Conservation (phyloP, 2,888 invertebrate genomes). For the Sminthurinus aureus region DNA sequence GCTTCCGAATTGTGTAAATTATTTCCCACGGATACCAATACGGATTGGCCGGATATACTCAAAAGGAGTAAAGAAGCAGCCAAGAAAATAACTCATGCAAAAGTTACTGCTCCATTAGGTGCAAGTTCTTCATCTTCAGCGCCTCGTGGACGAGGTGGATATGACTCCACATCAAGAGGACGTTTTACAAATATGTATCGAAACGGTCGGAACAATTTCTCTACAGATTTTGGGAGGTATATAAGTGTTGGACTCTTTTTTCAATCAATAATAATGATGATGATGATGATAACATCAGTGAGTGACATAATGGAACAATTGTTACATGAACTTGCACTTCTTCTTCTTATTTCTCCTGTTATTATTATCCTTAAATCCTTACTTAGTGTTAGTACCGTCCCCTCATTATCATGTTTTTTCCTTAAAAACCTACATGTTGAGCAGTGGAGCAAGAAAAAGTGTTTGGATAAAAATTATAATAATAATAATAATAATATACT, state of each 20-base stretch:
- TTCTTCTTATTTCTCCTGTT: constrained; percentile 21
- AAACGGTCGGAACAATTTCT: constrained; percentile 54
- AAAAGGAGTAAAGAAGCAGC: constrained; percentile 85
- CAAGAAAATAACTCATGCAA: constrained; percentile 69
- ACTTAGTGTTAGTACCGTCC: no score
- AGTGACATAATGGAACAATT: constrained; percentile 36
- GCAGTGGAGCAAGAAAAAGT: constrained; percentile 20
- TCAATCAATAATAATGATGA: constrained; percentile 46
- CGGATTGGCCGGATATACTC: constrained; percentile 87
- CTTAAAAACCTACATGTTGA: constrained; percentile 8
- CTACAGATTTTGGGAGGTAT: constrained; percentile 59
- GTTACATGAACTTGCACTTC: constrained; percentile 34
- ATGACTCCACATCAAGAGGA: constrained; percentile 47
- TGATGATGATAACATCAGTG: constrained; percentile 33
- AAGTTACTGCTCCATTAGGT: constrained; percentile 66
- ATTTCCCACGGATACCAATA: constrained; percentile 89
- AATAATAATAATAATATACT: no score
- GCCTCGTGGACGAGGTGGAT: constrained; percentile 61
- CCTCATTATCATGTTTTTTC: constrained; percentile 22
- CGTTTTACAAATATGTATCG: constrained; percentile 47
- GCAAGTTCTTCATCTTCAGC: constrained; percentile 51
- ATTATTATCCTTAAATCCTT: constrained; percentile 10
- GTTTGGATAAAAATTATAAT: background rate
- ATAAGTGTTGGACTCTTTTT: constrained; percentile 58
- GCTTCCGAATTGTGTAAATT: constrained; percentile 93